phyloP scores from a whole-genome alignment of 2,888 invertebrate species.

The Folsomia manolachei region DNA sequence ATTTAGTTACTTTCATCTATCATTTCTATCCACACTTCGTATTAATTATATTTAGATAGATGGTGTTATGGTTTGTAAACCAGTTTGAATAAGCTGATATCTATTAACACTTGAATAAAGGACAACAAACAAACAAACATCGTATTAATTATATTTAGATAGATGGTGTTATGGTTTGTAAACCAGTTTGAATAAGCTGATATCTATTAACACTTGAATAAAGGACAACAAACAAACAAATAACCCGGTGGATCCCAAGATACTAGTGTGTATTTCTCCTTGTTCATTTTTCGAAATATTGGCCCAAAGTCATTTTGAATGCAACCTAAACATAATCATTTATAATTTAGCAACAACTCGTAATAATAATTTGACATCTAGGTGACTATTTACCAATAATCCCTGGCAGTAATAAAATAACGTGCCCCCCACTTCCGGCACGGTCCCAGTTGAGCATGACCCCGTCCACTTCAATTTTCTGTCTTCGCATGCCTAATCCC shows the following conservation, averaged over 20 bases:
- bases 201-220: too few relatives aligned
- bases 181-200: too few relatives aligned
- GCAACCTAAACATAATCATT: constrained; percentile 20
- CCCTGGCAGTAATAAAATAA: constrained; percentile 73
- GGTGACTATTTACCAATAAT: constrained; percentile 61
- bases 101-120: too few relatives aligned
- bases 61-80: too few relatives aligned
- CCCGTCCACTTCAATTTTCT: constrained; percentile 63
- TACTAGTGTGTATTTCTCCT: constrained; percentile 63
- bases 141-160: too few relatives aligned
- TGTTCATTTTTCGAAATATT: constrained; percentile 58
- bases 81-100: too few relatives aligned
- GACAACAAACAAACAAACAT: too few relatives aligned
- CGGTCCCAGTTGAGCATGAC: constrained; percentile 64
- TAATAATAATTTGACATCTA: neutral
- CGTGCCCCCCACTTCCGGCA: constrained; percentile 51
- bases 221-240: too few relatives aligned
- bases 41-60: too few relatives aligned
- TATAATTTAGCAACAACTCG: neutral
- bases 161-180: too few relatives aligned
- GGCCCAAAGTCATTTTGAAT: constrained; percentile 42
- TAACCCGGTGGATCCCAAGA: constrained; percentile 67
- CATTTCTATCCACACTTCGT: too few relatives aligned
- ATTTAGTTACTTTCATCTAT: too few relatives aligned
- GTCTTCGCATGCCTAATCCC: constrained; percentile 25